Conservation (phyloP, 92 coral and sea anemone genomes). For the Porites evermanni region DNA sequence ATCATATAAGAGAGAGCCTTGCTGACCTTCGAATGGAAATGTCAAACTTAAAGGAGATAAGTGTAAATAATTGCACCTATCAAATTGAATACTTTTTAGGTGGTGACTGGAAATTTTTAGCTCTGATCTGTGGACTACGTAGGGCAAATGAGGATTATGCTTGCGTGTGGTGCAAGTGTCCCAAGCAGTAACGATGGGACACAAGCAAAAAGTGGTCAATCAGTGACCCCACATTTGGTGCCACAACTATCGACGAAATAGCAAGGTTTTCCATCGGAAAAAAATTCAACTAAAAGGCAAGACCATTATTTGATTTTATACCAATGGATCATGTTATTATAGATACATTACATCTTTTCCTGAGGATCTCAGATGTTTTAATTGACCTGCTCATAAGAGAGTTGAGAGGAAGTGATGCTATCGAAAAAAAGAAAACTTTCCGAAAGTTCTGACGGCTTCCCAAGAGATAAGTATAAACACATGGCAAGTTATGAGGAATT, state of each 20-base stretch:
- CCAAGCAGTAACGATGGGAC: slow-evolving; percentile 39
- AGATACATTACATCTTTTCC: slow-evolving; percentile 67
- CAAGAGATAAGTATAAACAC: slow-evolving; percentile 55
- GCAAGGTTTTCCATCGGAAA: slow-evolving; percentile 34
- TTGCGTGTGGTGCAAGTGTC: slow-evolving; percentile 77
- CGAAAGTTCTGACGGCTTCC: slow-evolving; percentile 37
- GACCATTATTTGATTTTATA: slow-evolving; percentile 60
- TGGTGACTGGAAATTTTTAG: slow-evolving; percentile 78
- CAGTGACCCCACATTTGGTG: slow-evolving; percentile 60
- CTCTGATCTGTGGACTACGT: slow-evolving; percentile 68
- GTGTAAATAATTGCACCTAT: slow-evolving; percentile 43
- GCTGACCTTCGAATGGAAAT: slow-evolving; percentile 65
- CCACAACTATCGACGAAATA: slow-evolving; percentile 62
- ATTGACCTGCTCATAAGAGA: slow-evolving; percentile 61
- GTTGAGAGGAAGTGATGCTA: slow-evolving; percentile 44
- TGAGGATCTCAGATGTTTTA: slow-evolving; percentile 66
- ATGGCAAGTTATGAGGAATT: slow-evolving; percentile 73
- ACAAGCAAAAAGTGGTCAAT: slow-evolving; percentile 67
- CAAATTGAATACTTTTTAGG: slow-evolving; percentile 74
- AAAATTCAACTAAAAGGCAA: slow-evolving; percentile 45
- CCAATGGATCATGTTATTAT: slow-evolving; percentile 66
- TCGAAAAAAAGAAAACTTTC: slow-evolving; percentile 47
- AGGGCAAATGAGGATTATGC: slow-evolving; percentile 71
- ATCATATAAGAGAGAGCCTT: slow-evolving; percentile 52
- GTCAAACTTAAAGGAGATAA: slow-evolving; percentile 51